phyloP scores from a whole-genome alignment of 2,797 vertebrate genomes.

The Thripadectes ignobilis region DNA sequence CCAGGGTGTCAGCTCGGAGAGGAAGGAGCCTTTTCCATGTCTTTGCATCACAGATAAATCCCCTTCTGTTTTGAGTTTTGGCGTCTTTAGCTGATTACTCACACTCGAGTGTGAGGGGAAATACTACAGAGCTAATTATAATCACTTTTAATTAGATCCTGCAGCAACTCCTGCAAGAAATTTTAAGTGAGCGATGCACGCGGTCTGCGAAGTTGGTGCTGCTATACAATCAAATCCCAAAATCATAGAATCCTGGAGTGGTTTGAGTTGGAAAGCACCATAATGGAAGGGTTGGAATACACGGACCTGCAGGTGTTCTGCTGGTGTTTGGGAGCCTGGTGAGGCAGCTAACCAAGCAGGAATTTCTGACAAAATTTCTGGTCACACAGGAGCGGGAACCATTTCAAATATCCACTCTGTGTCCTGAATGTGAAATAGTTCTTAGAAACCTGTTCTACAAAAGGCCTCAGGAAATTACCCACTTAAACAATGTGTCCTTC shows the following conservation, averaged over 20 bases:
- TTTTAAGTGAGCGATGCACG: neutral
- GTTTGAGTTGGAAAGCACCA: neutral
- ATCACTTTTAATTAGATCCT: slow-evolving; percentile 54
- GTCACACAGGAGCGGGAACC: neutral
- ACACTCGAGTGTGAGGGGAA: slow-evolving; percentile 52
- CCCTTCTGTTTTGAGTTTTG: slow-evolving; percentile 22
- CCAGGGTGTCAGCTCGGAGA: neutral
- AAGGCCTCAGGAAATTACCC: neutral
- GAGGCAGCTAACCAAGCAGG: neutral
- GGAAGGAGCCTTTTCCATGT: neutral
- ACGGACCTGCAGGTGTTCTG: neutral
- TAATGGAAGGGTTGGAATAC: neutral
- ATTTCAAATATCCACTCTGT: neutral
- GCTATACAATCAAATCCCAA: neutral
- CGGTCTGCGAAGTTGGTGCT: neutral
- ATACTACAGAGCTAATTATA: slow-evolving; percentile 48
- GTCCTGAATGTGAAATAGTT: neutral
- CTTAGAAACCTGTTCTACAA: neutral
- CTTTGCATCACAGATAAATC: neutral
- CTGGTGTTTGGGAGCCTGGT: neutral
- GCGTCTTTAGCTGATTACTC: slow-evolving; percentile 36
- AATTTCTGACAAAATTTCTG: neutral
- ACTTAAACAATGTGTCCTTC: neutral
- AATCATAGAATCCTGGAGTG: neutral
- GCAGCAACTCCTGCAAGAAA: slow-evolving; percentile 22